Percentiles rank a stretch among this genome's conserved stretches.
phyloP scores from a whole-genome alignment of 2,113 vertebrate genomes.

The Paramormyrops kingsleyae region DNA sequence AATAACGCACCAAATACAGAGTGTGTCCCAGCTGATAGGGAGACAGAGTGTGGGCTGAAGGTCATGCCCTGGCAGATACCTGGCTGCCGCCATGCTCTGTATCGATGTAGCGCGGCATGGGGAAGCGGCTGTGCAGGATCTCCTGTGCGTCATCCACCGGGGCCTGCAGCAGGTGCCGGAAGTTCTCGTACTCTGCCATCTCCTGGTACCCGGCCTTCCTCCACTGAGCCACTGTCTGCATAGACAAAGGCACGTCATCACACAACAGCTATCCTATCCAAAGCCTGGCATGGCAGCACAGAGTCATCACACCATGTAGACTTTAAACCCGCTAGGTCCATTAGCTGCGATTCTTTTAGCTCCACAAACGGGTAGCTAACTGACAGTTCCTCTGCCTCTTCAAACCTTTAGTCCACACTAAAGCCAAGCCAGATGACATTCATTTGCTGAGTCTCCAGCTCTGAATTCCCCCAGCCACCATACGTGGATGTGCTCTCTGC shows the following conservation, averaged over 20 bases:
- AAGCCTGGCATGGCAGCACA: background rate
- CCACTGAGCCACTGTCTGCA: slow-evolving; percentile 91
- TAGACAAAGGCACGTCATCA: background rate
- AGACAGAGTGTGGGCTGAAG: background rate
- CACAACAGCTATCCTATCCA: background rate
- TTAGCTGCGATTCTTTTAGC: background rate
- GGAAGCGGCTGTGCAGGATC: slow-evolving; percentile 89
- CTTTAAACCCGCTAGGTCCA: background rate
- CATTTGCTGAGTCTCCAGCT: background rate
- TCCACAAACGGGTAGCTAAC: background rate
- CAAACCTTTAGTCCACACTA: background rate
- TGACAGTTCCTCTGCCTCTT: background rate
- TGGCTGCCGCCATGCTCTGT: slow-evolving; percentile 96
- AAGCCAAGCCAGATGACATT: background rate
- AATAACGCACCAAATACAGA: background rate
- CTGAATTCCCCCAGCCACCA: background rate
- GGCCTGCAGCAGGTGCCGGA: slow-evolving; percentile 87
- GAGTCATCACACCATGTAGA: background rate
- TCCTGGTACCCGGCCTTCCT: slow-evolving; percentile 93
- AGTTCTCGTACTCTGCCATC: slow-evolving; percentile 92
- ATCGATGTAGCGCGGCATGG: slow-evolving; percentile 94
- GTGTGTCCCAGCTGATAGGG: background rate
- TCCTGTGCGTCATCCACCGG: slow-evolving; percentile 91
- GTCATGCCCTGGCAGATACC: slow-evolving; percentile 50
- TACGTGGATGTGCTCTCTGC: background rate